phyloP scores from a whole-genome alignment of 2,113 vertebrate genomes.

The Actinemys pallida region DNA sequence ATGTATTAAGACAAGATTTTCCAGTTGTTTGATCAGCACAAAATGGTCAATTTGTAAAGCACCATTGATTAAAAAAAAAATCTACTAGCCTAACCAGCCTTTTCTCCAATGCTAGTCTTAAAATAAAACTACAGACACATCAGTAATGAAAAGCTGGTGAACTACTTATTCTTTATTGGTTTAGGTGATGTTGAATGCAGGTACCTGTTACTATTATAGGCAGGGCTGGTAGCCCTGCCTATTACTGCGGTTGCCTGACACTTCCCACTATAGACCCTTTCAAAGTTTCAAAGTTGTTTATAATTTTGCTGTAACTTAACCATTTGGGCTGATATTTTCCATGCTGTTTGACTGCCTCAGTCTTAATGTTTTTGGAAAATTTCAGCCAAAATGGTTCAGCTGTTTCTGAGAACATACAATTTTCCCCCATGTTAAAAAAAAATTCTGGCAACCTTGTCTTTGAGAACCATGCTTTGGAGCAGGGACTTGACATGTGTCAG shows the following conservation, averaged over 20 bases:
- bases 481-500: not conserved
- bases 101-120: not conserved
- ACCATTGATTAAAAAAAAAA: not conserved
- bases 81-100: not conserved
- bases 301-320: not conserved
- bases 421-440: not conserved
- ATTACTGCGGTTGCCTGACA: slow-evolving; percentile 52
- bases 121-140: slow-evolving; percentile 52
- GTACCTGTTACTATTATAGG: slow-evolving; percentile 53
- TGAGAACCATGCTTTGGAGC: not conserved
- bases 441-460: not conserved
- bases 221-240: slow-evolving; percentile 4
- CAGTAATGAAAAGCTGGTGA: slow-evolving; percentile 62
- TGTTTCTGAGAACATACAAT: not conserved
- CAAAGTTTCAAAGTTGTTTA: slow-evolving; percentile 20
- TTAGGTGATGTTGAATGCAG: slow-evolving; percentile 31
- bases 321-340: slow-evolving; percentile 28
- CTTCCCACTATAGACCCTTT: slow-evolving; percentile 51
- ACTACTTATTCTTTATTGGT: slow-evolving; percentile 46
- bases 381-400: slow-evolving; percentile 11
- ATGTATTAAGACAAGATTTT: not conserved
- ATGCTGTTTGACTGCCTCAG: slow-evolving; percentile 16
- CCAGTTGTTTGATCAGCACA: not conserved
- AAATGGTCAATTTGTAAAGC: not conserved
- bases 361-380: not conserved